Conservation (phyloP, 2,888 invertebrate species). For the Agonopterix subpropinquella region DNA sequence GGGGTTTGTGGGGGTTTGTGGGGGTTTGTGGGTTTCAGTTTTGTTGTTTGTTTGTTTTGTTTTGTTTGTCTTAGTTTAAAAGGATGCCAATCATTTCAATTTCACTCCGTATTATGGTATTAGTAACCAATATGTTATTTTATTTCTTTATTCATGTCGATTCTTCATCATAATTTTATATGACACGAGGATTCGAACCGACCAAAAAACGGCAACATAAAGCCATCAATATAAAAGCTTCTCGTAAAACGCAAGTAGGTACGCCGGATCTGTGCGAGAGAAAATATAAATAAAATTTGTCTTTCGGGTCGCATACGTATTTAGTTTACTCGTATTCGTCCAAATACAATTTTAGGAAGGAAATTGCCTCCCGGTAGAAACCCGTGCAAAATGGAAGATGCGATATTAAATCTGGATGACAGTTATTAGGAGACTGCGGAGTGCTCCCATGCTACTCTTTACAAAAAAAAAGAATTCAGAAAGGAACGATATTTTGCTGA, state of each 20-base stretch:
- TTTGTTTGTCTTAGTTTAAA: too few species aligned
- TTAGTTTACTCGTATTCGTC: conserved; percentile 64
- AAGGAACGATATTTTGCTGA: conserved; percentile 45
- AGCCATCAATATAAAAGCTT: conserved; percentile 47
- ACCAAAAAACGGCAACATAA: conserved; percentile 25
- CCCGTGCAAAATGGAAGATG: conserved; percentile 64
- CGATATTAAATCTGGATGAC: conserved; percentile 72
- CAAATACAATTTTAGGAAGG: conserved; percentile 70
- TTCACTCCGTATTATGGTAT: conserved; percentile 3
- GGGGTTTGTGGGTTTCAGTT: too few species aligned
- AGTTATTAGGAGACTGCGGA: conserved; percentile 62
- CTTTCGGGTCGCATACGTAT: conserved; percentile 62
- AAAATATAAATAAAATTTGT: conserved; percentile 65
- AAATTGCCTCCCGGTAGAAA: conserved; percentile 61
- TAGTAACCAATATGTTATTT: conserved; percentile 6
- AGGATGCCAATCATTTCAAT: too few species aligned
- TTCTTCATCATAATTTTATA: conserved; percentile 1
- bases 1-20: too few species aligned
- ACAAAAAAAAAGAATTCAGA: conserved; percentile 38
- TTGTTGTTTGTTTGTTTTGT: too few species aligned
- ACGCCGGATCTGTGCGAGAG: conserved; percentile 12
- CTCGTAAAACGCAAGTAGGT: conserved; percentile 38
- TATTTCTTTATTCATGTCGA: conserved; percentile 2
- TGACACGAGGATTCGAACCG: conserved; percentile 12
- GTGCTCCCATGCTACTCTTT: conserved; percentile 32